These are phyloP conservation scores for Ectobius pallidus DNA, from an alignment of 2,888 invertebrate genomes.

Conservation along the genomic window DNA sequence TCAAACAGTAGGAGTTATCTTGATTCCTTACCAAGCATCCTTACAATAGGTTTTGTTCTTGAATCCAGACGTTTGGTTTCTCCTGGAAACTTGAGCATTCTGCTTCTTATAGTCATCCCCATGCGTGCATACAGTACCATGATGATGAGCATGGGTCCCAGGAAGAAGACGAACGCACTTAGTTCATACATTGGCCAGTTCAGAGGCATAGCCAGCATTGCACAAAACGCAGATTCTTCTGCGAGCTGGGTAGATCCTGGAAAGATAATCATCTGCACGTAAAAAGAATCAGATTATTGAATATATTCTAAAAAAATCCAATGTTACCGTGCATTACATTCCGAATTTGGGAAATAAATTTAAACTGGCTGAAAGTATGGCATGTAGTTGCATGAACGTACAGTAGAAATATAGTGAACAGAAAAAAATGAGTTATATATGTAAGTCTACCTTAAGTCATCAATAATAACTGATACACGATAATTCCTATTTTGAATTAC, in stretches of 20 bases:
- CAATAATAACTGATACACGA: no score
- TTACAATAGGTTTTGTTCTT: slow-evolving; percentile 67
- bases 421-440: no score
- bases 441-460: no score
- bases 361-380: no score
- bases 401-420: no score
- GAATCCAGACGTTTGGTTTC: slow-evolving; percentile 51
- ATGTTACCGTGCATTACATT: no score
- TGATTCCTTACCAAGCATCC: slow-evolving; percentile 75
- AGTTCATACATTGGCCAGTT: slow-evolving; percentile 77
- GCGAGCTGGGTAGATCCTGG: slow-evolving; percentile 56
- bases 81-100: slow-evolving; percentile 57
- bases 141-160: slow-evolving; percentile 74
- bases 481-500: no score
- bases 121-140: slow-evolving; percentile 79
- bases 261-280: slow-evolving; percentile 22
- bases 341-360: no score
- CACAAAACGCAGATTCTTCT: slow-evolving; percentile 81
- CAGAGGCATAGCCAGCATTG: slow-evolving; percentile 60
- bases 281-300: no score
- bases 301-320: no score
- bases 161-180: slow-evolving; percentile 83
- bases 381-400: no score
- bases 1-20: background rate
- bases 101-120: slow-evolving; percentile 70